Base-by-base conservation (phyloP, 1,140 invertebrate species). In the Idris sp. region DNA sequence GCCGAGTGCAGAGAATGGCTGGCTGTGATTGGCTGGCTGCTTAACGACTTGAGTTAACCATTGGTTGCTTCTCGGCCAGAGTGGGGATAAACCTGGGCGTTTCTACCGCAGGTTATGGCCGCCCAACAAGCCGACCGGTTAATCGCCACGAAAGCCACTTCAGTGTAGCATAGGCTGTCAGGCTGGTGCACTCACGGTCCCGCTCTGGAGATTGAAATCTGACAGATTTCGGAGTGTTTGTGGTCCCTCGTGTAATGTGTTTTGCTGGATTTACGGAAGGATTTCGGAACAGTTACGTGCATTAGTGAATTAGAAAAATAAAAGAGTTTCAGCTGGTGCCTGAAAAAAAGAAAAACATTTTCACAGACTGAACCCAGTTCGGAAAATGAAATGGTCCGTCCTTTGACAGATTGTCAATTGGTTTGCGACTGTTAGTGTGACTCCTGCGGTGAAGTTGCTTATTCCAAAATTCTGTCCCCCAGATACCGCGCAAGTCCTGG, bases 381-480 rank as follows among this genome's bases (percentile, higher is more conserved):
- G n/a, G n/a, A n/a, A 25, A 0, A 58, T 46, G 54, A 10, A 36
- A 7, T 10, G 26, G 14, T 4, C 2, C 10, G 13, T 19, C 25
- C 26, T 56, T 9, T 56, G 51, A 56, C 51, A 38, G 30, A 41
- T n/a, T 10, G 3, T 2, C 2, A 33, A 18, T 8, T 14, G 0
- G 28, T 0, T 25, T 18, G 15, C 10, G 3, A 2, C 38, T 4
- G 44, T 9, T 31, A 16, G n/a, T 38, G n/a, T n/a, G n/a, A n/a
- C n/a, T n/a, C n/a, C n/a, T n/a, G n/a, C n/a, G n/a, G n/a, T n/a
- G n/a, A n/a, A n/a, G n/a, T n/a, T n/a, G n/a, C n/a, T n/a, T n/a
- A n/a, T n/a, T 56, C 53, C 84, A 87, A 87, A 72, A 87, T 87
- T 87, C 81, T 85, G 81, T 86, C 85, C 64, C 81, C 84, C 74